Evolutionary conservation across 2,113 vertebrate genomes (phyloP).

Genomic region (Fulmarus glacialis): DNA sequence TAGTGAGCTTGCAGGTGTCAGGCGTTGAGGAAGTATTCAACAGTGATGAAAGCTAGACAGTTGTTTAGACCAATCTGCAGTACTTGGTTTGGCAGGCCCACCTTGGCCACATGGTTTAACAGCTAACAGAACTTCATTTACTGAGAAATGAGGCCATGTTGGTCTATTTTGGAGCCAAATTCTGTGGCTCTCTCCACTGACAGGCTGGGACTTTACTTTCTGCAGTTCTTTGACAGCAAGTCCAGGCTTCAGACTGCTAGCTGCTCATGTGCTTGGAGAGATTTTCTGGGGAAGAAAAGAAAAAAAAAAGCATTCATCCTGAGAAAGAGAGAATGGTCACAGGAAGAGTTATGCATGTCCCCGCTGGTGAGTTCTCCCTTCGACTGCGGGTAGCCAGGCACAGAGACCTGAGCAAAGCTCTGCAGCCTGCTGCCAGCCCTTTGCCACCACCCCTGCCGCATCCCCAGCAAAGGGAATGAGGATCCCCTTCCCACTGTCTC

Average conservation of each 20-base stretch:
- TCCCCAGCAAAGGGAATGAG: neutral
- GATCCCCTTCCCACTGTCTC: neutral
- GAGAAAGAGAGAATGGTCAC: neutral
- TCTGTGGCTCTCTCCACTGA: fast-evolving
- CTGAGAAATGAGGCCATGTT: neutral
- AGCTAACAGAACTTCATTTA: neutral
- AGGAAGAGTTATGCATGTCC: neutral
- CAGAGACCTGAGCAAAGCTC: neutral
- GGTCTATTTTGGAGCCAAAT: neutral
- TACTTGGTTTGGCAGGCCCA: neutral
- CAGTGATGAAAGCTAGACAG: neutral
- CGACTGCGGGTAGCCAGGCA: neutral
- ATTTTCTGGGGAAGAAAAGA: neutral
- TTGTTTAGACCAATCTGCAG: neutral
- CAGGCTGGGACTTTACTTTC: neutral
- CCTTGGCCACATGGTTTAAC: neutral
- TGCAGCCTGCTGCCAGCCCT: neutral
- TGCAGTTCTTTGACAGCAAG: neutral
- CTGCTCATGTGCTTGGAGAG: neutral
- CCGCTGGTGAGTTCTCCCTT: neutral
- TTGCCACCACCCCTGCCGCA: neutral
- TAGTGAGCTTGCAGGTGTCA: neutral
- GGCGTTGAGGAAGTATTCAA: neutral
- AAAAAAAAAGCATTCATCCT: neutral
- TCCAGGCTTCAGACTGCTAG: neutral